These are phyloP conservation scores for Entomobrya multifasciata DNA, from an alignment of 2,888 invertebrate species.

Conservation along the genomic window DNA sequence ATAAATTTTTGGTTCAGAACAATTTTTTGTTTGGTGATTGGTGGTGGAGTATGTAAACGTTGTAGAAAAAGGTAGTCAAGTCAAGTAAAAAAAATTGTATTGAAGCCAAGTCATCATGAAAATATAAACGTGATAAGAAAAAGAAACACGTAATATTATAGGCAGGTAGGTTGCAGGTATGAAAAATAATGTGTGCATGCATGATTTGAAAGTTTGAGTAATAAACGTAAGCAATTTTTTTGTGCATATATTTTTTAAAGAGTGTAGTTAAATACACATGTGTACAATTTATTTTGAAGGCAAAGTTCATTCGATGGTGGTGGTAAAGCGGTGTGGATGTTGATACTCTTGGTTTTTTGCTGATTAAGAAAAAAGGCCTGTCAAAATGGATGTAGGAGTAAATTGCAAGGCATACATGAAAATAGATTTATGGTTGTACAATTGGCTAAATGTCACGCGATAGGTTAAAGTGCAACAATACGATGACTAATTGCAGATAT, in stretches of 20 bases:
- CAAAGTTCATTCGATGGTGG: conserved; percentile 27
- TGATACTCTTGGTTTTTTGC: not conserved
- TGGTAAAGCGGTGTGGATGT: not conserved
- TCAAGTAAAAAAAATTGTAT: too few relatives aligned
- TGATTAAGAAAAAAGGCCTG: conserved; percentile 22
- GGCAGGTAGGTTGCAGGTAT: too few relatives aligned
- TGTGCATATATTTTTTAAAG: not conserved
- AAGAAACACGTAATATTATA: conserved; percentile 17
- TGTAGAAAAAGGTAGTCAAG: too few relatives aligned
- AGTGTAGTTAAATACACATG: not conserved
- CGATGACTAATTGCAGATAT: too few relatives aligned
- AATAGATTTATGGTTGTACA: too few relatives aligned
- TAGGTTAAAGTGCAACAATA: too few relatives aligned
- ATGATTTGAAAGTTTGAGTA: conserved; percentile 44
- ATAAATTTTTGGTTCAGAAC: not conserved
- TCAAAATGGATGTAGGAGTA: too few relatives aligned
- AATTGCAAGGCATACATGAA: too few relatives aligned
- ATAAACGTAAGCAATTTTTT: conserved; percentile 4
- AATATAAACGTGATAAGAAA: conserved; percentile 23
- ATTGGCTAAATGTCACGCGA: too few relatives aligned
- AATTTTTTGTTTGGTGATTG: too few relatives aligned
- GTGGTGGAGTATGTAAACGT: too few relatives aligned
- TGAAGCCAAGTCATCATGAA: not conserved
- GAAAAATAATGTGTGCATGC: conserved; percentile 15
- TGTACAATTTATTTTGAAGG: conserved; percentile 21